Percentiles rank a stretch among this genome's conserved stretches.
These are phyloP conservation scores for Lagria hirta DNA, from an alignment of 2,888 invertebrate genomes.

Conservation along the genomic window DNA sequence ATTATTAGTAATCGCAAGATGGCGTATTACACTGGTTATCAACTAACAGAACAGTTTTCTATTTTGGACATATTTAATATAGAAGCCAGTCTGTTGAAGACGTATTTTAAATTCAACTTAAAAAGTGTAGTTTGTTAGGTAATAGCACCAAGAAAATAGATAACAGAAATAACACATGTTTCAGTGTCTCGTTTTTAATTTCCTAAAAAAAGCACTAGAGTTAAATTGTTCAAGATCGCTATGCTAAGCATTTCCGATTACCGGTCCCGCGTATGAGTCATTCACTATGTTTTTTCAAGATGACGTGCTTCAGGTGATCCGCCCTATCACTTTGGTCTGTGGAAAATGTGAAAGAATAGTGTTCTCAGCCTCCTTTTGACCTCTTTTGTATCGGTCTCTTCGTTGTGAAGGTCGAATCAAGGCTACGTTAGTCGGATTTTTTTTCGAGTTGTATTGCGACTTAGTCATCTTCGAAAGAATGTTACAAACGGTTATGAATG, in stretches of 20 bases:
- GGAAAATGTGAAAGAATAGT: slow-evolving; percentile 7
- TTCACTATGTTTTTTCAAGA: slow-evolving; percentile 15
- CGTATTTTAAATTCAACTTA: too few species aligned
- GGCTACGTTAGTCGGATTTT: slow-evolving; percentile 22
- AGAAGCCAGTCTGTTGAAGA: too few species aligned
- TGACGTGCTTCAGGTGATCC: slow-evolving; percentile 21
- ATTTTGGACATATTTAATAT: too few species aligned
- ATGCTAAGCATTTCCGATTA: slow-evolving; percentile 28
- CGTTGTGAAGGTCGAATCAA: slow-evolving; percentile 27
- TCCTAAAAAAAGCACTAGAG: slow-evolving; percentile 9
- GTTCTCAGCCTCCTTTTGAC: slow-evolving; percentile 13
- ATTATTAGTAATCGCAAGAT: too few species aligned
- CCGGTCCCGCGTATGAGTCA: slow-evolving; percentile 20
- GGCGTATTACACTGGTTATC: too few species aligned
- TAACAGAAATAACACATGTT: slow-evolving; percentile 18
- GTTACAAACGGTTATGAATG: too few species aligned
- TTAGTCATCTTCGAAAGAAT: too few species aligned
- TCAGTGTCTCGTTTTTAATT: slow-evolving; percentile 5
- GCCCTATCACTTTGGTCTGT: slow-evolving; percentile 20
- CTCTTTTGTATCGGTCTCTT: slow-evolving; percentile 14
- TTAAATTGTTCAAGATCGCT: slow-evolving; percentile 12
- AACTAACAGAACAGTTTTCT: too few species aligned
- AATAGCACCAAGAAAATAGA: slow-evolving; percentile 6
- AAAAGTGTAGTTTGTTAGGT: too few species aligned
- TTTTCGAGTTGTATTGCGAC: too few species aligned